Percentiles rank a stretch among this genome's conserved stretches.
Conservation (phyloP, 1,140 invertebrate species). For the Cydia fagiglandana region DNA sequence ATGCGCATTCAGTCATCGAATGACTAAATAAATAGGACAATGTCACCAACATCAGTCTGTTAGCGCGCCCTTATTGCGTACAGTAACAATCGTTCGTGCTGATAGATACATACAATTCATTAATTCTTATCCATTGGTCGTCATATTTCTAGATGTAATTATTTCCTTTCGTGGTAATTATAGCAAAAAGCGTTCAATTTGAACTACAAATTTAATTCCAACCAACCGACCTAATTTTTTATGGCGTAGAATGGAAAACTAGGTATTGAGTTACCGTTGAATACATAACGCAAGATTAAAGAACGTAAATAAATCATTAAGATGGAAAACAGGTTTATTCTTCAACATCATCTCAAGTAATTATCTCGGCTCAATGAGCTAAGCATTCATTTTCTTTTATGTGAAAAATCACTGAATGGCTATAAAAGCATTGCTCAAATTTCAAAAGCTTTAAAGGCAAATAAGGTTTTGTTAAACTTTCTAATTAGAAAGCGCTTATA, state of each 20-base stretch:
- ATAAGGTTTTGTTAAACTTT: slow-evolving; percentile 20
- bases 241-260: too few species aligned
- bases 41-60: slow-evolving; percentile 24
- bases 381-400: slow-evolving; percentile 18
- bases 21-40: slow-evolving; percentile 30
- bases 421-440: not conserved
- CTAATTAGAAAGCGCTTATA: not conserved
- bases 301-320: not conserved
- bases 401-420: not conserved
- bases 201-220: too few species aligned
- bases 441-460: slow-evolving; percentile 4
- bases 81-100: not conserved
- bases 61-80: not conserved
- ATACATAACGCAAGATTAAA: not conserved
- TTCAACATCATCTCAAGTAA: slow-evolving; percentile 5
- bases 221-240: too few species aligned
- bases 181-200: too few species aligned
- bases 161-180: too few species aligned
- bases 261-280: too few species aligned
- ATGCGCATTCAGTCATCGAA: slow-evolving; percentile 23
- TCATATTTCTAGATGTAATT: too few species aligned
- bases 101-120: not conserved
- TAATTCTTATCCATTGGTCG: not conserved
- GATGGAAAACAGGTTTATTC: not conserved
- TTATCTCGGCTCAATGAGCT: slow-evolving; percentile 12